A percentile compares a stretch with the other conserved stretches of the same genome.
Evolutionary conservation across 1,140 invertebrate species (phyloP).

Genomic region (Neelides sp.): DNA sequence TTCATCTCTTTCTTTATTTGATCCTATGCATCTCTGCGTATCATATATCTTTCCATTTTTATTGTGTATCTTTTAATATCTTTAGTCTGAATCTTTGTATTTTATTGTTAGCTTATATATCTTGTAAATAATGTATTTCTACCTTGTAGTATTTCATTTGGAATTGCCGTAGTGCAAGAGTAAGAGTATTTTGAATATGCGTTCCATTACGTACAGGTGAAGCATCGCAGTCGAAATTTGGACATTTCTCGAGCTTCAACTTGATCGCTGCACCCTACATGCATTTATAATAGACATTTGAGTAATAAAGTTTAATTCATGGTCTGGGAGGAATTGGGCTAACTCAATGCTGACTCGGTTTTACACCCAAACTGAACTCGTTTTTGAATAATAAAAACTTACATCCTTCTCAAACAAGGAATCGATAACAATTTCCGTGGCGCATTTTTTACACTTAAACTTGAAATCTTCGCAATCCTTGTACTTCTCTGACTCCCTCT

Average conservation of each 20-base stretch:
- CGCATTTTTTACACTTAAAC: conserved; percentile 39
- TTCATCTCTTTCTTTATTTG: no score
- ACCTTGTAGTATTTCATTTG: conserved; percentile 61
- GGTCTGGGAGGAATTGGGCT: not conserved
- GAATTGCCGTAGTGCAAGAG: conserved; percentile 48
- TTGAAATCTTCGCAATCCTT: conserved; percentile 51
- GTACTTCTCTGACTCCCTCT: conserved; percentile 53
- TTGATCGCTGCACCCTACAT: conserved; percentile 37
- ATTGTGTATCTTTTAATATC: no score
- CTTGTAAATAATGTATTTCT: conserved; percentile 17
- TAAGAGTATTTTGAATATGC: conserved; percentile 58
- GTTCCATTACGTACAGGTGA: conserved; percentile 49
- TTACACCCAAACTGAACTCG: not conserved
- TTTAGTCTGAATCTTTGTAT: no score
- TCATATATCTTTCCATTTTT: no score
- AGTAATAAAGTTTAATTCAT: not conserved
- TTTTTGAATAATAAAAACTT: conserved; percentile 13
- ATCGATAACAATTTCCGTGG: conserved; percentile 37
- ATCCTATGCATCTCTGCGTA: no score
- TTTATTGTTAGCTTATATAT: no score
- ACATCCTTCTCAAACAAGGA: conserved; percentile 34
- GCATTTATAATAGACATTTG: conserved; percentile 41
- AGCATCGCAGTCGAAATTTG: conserved; percentile 49
- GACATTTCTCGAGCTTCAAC: conserved; percentile 50
- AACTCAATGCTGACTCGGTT: no score